Base-by-base conservation (phyloP, 2,113 vertebrate species). In the Agelaius phoeniceus region DNA sequence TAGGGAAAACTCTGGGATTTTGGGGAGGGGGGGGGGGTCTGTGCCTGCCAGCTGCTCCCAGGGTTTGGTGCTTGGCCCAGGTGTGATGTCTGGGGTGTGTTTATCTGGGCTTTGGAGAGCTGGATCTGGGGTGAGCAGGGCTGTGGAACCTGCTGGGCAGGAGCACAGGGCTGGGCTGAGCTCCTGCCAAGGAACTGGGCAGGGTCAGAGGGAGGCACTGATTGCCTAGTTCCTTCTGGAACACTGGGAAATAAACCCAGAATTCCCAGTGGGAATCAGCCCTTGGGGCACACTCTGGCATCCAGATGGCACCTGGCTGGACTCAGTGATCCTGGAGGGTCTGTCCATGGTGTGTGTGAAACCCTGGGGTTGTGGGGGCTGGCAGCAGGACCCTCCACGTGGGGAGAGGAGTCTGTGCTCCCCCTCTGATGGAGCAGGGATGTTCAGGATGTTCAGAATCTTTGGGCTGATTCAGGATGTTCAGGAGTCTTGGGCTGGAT, bases 381-480 rank as follows among this genome's bases (percentile, higher is more conserved):
- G 66, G 51, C 46, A 27, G 57, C 44, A n/a, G 61, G 4, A 33
- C 51, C 33, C 27, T 39, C 11, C 4, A 2, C 9, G 23, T 10
- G 37, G 27, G 41, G 37, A 52, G 27, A 8, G 2, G 0, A 9
- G 14, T 27, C 4, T 0, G 0, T 31, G 27, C 41, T 62, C 17
- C 41, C 26, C n/a, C 26, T 35, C 18, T 35, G 41, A 16, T 0
- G 1, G 10, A 54, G 52, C 39, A 30, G 67, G 16, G 18, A 2
- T 30, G 52, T 7, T 26, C 27, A 59, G 37, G n/a, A 37, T 79
- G 48, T 24, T 19, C 28, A 63, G 43, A 31, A 31, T 6, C 61
- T 37, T 31, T 28, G 43, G n/a, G 37, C 37, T 5, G 7, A 9
- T 1, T 49, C 48, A 49, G 48, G 48, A 23, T 79, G 48, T 24